These are phyloP conservation scores for Nomada flava DNA, from an alignment of 2,888 invertebrate species.

Conservation along the genomic window DNA sequence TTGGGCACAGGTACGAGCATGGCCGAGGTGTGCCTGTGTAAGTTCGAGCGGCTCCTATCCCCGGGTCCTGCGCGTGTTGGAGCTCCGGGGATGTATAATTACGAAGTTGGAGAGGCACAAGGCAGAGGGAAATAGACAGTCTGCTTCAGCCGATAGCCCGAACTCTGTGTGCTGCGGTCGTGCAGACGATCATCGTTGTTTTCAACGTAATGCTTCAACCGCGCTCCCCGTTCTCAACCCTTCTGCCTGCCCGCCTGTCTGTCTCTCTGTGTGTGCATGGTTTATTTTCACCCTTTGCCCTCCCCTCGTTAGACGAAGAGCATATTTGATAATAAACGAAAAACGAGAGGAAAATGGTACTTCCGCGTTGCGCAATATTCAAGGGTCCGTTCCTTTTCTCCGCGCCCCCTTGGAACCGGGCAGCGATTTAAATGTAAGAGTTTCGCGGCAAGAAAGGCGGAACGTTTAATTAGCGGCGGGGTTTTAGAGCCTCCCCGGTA, in stretches of 20 bases:
- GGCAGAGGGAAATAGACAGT: conserved; percentile 48
- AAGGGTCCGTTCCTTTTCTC: conserved; percentile 5
- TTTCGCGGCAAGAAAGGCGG: not conserved
- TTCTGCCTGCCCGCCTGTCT: not conserved
- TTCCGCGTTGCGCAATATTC: conserved; percentile 36
- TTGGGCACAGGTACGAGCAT: not conserved
- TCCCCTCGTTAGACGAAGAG: not conserved
- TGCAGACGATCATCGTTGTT: conserved; percentile 59
- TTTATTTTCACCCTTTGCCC: not conserved
- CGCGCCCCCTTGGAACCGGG: not conserved
- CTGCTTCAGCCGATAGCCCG: conserved; percentile 45
- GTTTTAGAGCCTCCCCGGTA: conserved; percentile 2
- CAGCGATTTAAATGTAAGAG: conserved; percentile 53
- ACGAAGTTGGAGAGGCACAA: conserved; percentile 55
- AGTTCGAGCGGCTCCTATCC: conserved; percentile 58
- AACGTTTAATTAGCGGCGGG: conserved; percentile 46
- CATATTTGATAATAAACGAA: not conserved
- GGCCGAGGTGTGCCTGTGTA: not conserved
- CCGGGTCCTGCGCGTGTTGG: conserved; percentile 39
- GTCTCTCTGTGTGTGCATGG: no score
- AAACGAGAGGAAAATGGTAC: conserved; percentile 2
- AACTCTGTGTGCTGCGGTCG: conserved; percentile 30
- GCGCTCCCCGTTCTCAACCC: not conserved
- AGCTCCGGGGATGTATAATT: conserved; percentile 63
- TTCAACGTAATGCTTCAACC: conserved; percentile 42